A percentile compares a stretch with the other conserved stretches of the same genome.
These are phyloP conservation scores for Rhadina sibilatrix DNA, from an alignment of 2,113 vertebrate species.

Conservation along the genomic window DNA sequence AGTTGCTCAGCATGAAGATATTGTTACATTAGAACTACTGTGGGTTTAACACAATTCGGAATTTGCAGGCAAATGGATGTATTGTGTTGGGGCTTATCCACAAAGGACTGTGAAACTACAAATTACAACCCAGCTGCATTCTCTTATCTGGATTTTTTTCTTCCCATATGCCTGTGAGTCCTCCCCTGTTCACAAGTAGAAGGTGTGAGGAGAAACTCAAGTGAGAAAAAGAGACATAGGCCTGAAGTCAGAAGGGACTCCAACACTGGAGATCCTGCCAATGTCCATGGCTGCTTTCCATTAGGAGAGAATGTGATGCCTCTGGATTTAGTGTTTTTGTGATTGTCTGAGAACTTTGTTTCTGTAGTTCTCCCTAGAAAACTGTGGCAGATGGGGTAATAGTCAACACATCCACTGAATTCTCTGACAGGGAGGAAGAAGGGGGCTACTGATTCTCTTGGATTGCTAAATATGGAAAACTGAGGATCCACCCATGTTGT, in stretches of 20 bases:
- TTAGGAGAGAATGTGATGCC: neutral
- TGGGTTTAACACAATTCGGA: constrained; percentile 70
- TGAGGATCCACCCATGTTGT: neutral
- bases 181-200: neutral
- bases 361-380: neutral
- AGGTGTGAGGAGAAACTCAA: neutral
- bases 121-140: constrained; percentile 62
- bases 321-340: neutral
- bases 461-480: neutral
- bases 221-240: neutral
- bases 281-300: neutral
- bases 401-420: neutral
- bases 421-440: neutral
- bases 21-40: constrained; percentile 65
- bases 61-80: constrained; percentile 74
- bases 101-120: constrained; percentile 68
- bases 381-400: neutral
- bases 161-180: neutral
- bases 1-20: constrained; percentile 72
- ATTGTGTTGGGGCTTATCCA: constrained; percentile 69
- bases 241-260: neutral
- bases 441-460: neutral
- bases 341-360: neutral
- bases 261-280: neutral
- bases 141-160: constrained; percentile 16